Evolutionary conservation across 2,113 vertebrate species (phyloP).

Genomic region (Caranx ignobilis): DNA sequence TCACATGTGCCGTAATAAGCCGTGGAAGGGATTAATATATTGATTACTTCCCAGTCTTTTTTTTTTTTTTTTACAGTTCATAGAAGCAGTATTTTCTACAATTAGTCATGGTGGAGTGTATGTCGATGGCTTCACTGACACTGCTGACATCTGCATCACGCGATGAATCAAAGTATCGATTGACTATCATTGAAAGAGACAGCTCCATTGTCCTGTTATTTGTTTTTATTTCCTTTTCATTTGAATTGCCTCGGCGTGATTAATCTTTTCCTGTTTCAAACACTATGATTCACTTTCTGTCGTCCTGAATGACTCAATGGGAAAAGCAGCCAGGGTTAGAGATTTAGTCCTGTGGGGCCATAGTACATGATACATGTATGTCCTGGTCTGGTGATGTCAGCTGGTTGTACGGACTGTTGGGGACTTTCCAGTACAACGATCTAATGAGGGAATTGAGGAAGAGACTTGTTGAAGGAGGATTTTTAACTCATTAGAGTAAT

Average conservation of each 20-base stretch:
- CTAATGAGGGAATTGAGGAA: background rate
- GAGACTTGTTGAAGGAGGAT: background rate
- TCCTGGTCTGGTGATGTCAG: background rate
- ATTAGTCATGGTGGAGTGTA: constrained; percentile 17
- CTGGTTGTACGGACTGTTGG: background rate
- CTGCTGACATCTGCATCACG: constrained; percentile 36
- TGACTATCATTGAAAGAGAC: background rate
- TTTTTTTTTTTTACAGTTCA: constrained; percentile 10
- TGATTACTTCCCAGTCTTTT: constrained; percentile 49
- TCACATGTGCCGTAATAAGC: constrained; percentile 31
- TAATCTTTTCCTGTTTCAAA: constrained; percentile 10
- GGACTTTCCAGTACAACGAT: background rate
- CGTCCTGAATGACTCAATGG: constrained; percentile 12
- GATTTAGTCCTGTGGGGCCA: background rate
- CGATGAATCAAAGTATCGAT: background rate
- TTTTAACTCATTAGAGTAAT: constrained; percentile 8
- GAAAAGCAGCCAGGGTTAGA: background rate
- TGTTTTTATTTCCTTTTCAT: constrained; percentile 14
- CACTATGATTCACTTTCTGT: constrained; percentile 4
- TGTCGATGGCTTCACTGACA: constrained; percentile 40
- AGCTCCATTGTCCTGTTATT: background rate
- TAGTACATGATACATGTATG: background rate
- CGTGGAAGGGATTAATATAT: constrained; percentile 52
- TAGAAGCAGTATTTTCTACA: constrained; percentile 41
- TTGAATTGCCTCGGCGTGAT: constrained; percentile 7